Evolutionary conservation across 2,797 vertebrate genomes (phyloP), one percentile per base, ranked within the genome.

Genomic region (Sebastes cheni): DNA sequence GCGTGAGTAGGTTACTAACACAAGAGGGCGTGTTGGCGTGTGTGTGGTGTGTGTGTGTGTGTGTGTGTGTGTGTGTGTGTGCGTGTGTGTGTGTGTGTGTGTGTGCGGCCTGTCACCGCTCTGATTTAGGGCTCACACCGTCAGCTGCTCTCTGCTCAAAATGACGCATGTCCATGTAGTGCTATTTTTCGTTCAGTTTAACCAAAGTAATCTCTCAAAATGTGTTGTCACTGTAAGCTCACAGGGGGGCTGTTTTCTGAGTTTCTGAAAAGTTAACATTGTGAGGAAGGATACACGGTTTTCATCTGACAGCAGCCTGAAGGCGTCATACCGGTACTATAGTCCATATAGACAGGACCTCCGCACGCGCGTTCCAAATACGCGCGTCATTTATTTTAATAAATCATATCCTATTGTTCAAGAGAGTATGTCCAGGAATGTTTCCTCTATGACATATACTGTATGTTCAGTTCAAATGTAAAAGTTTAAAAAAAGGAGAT

Each of bases 21-120:
- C 92, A 91, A 96, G 95, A 92, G 95, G 95, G 95, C 95, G 94
- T 89, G 88, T 95, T 90, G 81, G 90, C 75, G 88, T 88, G 80
- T 82, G 5, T 5, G 27, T 27, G 27, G 88, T 89, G 80, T 82
- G 76, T 73, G 69, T 23, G 74, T 29, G 72, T 62, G 90, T 75
- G 88, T 87, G 79, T 81, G 79, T 75, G 76, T 69, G 5, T 5
- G 27, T 27, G 27, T 73, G 69, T 23, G 74, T 29, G 72, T 62
- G 90, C 75, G 88, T 89, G 80, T 82, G 76, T 73, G 69, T 23
- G 74, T 29, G 72, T 62, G 90, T 75, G 88, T 87, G 79, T 81
- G 79, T 75, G 76, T 69, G 69, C 8, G 73, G 77, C 56, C 81
- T 64, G 75, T 60, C 82, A 36, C 27, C 9, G 50, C 81, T 75